A percentile compares a stretch with the other conserved stretches of the same genome.
Evolutionary conservation across 2,113 vertebrate genomes (phyloP).

Genomic region (Carlito syrichta): DNA sequence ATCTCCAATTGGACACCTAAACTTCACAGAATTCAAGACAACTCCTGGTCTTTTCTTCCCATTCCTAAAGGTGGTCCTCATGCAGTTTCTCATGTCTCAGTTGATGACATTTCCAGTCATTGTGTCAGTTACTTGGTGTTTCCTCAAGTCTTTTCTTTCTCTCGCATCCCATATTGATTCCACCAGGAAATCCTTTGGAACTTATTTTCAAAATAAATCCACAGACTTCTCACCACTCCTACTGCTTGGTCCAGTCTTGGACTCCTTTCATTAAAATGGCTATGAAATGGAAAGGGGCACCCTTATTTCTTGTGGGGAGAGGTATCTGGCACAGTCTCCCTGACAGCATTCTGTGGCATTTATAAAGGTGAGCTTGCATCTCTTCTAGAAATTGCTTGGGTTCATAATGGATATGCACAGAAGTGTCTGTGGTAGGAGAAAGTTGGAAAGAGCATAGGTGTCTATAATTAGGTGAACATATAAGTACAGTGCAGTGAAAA

Average conservation of each 20-base stretch:
- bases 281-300: background rate
- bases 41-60: background rate
- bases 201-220: background rate
- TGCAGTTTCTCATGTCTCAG: rapidly evolving
- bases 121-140: background rate
- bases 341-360: background rate
- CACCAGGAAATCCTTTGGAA: background rate
- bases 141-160: background rate
- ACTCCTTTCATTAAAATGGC: background rate
- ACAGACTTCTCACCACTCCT: background rate
- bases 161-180: background rate
- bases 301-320: background rate
- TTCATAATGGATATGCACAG: background rate
- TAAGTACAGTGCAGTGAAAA: background rate
- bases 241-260: background rate
- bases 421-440: too few species aligned
- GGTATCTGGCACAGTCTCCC: background rate
- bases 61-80: background rate
- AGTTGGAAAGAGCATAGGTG: background rate
- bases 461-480: background rate
- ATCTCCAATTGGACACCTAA: background rate
- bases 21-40: too few species aligned
- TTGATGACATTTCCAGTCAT: background rate
- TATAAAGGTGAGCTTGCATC: background rate
- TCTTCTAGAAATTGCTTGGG: background rate